These are phyloP conservation scores for Periophthalmus magnuspinnatus DNA, from an alignment of 2,797 vertebrate species.

Conservation along the genomic window DNA sequence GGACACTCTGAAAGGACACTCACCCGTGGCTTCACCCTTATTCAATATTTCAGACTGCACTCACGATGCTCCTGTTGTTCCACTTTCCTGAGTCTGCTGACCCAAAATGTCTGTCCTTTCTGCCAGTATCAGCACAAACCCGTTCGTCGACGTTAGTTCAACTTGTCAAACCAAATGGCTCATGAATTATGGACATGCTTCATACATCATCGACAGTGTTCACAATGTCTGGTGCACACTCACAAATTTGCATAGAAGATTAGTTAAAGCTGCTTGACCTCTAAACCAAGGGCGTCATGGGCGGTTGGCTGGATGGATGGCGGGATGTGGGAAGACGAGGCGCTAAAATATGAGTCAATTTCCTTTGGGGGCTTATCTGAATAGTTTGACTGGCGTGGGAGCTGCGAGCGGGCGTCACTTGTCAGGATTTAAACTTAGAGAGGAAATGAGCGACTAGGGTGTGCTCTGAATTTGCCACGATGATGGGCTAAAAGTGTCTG, in stretches of 20 bases:
- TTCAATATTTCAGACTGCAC: slow-evolving; percentile 31
- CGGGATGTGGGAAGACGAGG: slow-evolving; percentile 59
- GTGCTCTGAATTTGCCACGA: slow-evolving; percentile 61
- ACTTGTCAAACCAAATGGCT: slow-evolving; percentile 43
- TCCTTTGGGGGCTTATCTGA: slow-evolving; percentile 70
- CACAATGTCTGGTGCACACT: slow-evolving; percentile 30
- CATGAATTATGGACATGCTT: slow-evolving; percentile 49
- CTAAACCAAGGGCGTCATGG: slow-evolving; percentile 64
- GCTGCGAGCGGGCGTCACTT: slow-evolving; percentile 66
- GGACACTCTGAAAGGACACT: slow-evolving; percentile 7
- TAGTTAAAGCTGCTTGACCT: slow-evolving; percentile 70
- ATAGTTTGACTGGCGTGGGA: slow-evolving; percentile 67
- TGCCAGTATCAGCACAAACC: slow-evolving; percentile 19
- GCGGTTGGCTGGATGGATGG: slow-evolving; percentile 35
- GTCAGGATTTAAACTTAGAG: slow-evolving; percentile 75
- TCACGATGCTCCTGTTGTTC: slow-evolving; percentile 9
- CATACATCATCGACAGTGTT: slow-evolving; percentile 39
- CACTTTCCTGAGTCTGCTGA: slow-evolving; percentile 7
- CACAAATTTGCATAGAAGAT: slow-evolving; percentile 65
- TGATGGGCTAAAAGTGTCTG: slow-evolving; percentile 45
- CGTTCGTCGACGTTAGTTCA: slow-evolving; percentile 21
- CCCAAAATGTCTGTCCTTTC: slow-evolving; percentile 5
- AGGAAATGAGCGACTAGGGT: slow-evolving; percentile 71
- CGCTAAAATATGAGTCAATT: slow-evolving; percentile 71
- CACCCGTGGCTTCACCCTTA: slow-evolving; percentile 12